Base-by-base conservation (phyloP, 30 jellyfish, hydroid and myxozoan genomes). In the Aurelia aurita region DNA sequence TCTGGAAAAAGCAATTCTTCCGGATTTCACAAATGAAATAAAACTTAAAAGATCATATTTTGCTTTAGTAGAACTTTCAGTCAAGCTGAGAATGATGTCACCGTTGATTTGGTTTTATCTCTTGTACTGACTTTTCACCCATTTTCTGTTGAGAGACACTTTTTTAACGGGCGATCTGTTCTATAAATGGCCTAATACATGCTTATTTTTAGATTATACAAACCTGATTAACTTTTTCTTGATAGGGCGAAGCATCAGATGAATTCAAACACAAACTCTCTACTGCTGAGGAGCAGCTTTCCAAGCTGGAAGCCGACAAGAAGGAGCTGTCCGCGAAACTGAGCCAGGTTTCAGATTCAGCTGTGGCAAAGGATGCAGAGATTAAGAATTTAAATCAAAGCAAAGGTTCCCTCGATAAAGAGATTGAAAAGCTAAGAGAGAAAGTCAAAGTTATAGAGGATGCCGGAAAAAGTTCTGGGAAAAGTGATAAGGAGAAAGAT, bases 401-500 rank as follows among this genome's bases (percentile, higher is more conserved):
- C 75, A 83, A 83, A 58, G 82, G 44, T 8, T 55, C 84, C 21
- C 21, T 46, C 59, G 89, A 58, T 23, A 85, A 77, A 43, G 97
- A 90, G 54, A 43, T 83, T 22, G 82, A 75, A 61, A 90, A 82
- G 61, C 71, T 90, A 21, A 72, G 78, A 53, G 96, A 83, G 79
- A 85, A 90, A 54, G 32, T 83, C 43, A 61, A 75, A 26, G 84
- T 78, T 21, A 32, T 84, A 25, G 91, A 85, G 34, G 79, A 79
- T 44, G 69, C 96, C 2, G 71, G 82, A 31, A 77, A 74, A 47
- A 65, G 67, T 35, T 25, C 86, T 32, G 95, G 95, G 27, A 86
- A 86, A 59, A 76, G 96, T 26, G 97, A 81, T 80, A 87, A 86
- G 59, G 95, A 92, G 47, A 92, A 92, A 54, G 98, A 92, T 69